Evolutionary conservation across 2,797 vertebrate species (phyloP).

Genomic region (Vipera latastei): DNA sequence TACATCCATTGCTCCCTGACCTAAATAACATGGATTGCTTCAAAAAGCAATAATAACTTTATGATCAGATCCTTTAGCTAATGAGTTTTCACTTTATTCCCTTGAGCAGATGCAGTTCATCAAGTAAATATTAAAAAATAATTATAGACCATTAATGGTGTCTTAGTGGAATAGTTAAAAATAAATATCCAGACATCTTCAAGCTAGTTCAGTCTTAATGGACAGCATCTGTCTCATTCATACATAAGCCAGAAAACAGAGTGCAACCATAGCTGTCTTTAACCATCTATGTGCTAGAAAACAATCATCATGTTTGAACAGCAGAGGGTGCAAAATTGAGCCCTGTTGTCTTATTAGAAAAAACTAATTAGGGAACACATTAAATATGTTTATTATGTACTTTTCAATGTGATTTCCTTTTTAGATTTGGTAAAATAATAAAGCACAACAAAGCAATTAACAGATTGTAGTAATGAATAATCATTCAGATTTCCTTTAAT

Average conservation of each 20-base stretch:
- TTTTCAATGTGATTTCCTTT: conserved; percentile 16
- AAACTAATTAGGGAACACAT: conserved; percentile 31
- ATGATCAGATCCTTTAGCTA: background rate
- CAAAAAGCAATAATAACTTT: background rate
- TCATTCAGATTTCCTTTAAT: background rate
- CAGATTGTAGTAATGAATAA: background rate
- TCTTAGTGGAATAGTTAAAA: background rate
- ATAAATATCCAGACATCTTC: background rate
- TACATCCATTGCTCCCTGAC: conserved; percentile 15
- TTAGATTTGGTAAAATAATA: conserved; percentile 13
- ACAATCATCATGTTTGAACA: background rate
- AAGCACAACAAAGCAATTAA: background rate
- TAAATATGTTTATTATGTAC: conserved; percentile 14
- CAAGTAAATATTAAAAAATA: conserved; percentile 1
- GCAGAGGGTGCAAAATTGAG: background rate
- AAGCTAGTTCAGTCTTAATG: background rate
- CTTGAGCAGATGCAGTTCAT: background rate
- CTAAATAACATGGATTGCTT: background rate
- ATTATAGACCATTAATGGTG: background rate
- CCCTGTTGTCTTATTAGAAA: conserved; percentile 43
- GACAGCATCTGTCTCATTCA: background rate
- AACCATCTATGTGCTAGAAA: background rate
- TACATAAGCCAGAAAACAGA: background rate
- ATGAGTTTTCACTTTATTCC: background rate
- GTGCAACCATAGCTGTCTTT: background rate